Conservation (phyloP, 2,113 vertebrate genomes). For the Sminthopsis crassicaudata region DNA sequence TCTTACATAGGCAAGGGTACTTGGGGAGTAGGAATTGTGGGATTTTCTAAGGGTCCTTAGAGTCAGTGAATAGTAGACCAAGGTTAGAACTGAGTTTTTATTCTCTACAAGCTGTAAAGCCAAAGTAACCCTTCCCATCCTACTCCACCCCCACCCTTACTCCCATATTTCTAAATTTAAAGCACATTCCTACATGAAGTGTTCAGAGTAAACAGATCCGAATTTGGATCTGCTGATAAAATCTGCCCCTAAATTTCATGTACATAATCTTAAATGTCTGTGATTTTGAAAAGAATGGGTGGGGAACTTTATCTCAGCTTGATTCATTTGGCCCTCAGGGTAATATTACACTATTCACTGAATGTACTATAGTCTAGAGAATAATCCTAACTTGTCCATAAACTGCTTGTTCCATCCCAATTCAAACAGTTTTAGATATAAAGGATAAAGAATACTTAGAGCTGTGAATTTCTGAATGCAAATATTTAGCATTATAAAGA, state of each 20-base stretch:
- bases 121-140: constrained; percentile 26
- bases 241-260: not conserved
- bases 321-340: not conserved
- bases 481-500: not conserved
- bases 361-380: not conserved
- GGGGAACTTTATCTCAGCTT: constrained; percentile 32
- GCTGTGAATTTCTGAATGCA: not conserved
- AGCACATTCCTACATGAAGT: not conserved
- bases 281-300: constrained; percentile 27
- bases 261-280: constrained; percentile 41
- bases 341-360: not conserved
- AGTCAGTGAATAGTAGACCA: not conserved
- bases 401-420: not conserved
- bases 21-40: not conserved
- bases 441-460: not conserved
- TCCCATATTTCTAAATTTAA: not conserved
- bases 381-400: not conserved
- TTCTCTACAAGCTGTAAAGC: constrained; percentile 33
- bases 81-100: not conserved
- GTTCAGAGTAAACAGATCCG: constrained; percentile 3
- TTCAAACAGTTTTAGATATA: not conserved
- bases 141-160: not conserved
- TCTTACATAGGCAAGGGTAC: not conserved
- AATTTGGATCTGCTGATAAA: constrained; percentile 40
- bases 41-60: not conserved